phyloP scores from a whole-genome alignment of 2,888 invertebrate genomes.

The Noctua comes region DNA sequence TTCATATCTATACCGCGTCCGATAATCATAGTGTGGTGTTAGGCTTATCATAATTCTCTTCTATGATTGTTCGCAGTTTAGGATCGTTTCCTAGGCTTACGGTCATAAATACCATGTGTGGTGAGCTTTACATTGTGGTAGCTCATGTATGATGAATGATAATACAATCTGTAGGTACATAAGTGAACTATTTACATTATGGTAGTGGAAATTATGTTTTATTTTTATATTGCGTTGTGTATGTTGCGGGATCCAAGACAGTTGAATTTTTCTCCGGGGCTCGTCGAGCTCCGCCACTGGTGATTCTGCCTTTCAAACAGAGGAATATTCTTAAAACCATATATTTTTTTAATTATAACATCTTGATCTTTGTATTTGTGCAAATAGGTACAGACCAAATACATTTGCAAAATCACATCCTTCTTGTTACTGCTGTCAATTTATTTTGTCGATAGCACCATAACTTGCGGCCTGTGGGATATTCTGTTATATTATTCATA shows the following conservation, averaged over 20 bases:
- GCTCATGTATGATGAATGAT: neutral
- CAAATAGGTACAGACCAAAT: neutral
- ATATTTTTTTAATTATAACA: no score
- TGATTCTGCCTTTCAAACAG: no score
- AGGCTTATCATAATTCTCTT: conserved; percentile 9
- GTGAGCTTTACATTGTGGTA: neutral
- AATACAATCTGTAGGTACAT: neutral
- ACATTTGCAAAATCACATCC: neutral
- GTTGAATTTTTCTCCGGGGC: no score
- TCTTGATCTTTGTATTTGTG: neutral
- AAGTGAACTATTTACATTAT: no score
- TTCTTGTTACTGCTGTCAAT: neutral
- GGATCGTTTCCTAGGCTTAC: conserved; percentile 4
- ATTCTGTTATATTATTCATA: conserved; percentile 33
- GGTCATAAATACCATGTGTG: conserved; percentile 18
- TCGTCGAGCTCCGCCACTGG: no score
- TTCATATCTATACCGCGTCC: neutral
- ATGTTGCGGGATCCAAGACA: no score
- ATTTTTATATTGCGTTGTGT: no score
- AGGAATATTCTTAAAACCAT: no score
- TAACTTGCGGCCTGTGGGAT: neutral
- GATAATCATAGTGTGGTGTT: neutral
- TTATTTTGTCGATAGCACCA: neutral
- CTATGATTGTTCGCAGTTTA: neutral
- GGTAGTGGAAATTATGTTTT: no score